phyloP scores from a whole-genome alignment of 2,113 vertebrate genomes.

The Promerops cafer region DNA sequence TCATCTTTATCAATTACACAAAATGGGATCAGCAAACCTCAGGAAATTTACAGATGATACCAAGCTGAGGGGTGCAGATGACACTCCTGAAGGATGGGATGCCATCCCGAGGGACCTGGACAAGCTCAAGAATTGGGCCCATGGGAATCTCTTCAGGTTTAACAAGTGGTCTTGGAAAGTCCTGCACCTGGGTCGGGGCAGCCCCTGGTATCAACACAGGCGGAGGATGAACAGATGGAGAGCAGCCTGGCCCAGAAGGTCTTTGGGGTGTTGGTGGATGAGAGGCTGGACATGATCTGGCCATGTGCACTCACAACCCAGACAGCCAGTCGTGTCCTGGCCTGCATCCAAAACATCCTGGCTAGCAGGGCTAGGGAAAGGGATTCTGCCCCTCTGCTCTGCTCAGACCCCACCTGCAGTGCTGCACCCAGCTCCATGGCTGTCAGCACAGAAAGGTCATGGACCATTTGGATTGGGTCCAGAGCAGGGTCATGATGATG shows the following conservation, averaged over 20 bases:
- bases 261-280: accelerated
- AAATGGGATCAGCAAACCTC: not conserved
- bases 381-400: not conserved
- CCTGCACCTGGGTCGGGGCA: accelerated
- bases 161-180: not conserved
- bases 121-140: accelerated
- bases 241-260: not conserved
- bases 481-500: not conserved
- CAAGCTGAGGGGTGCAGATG: not conserved
- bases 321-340: accelerated
- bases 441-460: accelerated
- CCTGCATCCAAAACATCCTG: accelerated
- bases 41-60: not conserved
- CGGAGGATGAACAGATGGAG: not conserved
- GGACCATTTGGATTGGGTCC: not conserved
- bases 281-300: accelerated
- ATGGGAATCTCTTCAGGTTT: not conserved
- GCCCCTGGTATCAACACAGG: accelerated
- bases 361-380: accelerated
- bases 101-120: not conserved
- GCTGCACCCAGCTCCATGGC: accelerated
- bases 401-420: not conserved
- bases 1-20: not conserved
- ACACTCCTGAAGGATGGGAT: accelerated
- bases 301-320: accelerated